A percentile compares a stretch with the other conserved stretches of the same genome.
Conservation (phyloP, 1,140 invertebrate species). For the Bathynomus jamesi region DNA sequence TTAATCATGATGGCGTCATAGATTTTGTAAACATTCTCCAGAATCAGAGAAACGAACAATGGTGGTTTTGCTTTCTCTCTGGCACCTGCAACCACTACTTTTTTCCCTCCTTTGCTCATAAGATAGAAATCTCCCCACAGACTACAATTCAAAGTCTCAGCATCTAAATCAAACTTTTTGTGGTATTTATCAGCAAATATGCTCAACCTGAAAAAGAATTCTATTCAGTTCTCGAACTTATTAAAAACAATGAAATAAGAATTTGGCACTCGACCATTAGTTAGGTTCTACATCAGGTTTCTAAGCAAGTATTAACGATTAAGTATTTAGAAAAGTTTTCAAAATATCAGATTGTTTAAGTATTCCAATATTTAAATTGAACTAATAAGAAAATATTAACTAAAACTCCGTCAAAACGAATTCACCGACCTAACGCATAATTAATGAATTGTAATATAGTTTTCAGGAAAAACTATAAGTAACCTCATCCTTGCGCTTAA, state of each 20-base stretch:
- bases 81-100: slow-evolving; percentile 79
- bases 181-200: slow-evolving; percentile 78
- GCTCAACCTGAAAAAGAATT: slow-evolving; percentile 48
- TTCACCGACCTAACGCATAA: too few species aligned
- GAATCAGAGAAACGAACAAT: slow-evolving; percentile 87
- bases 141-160: slow-evolving; percentile 58
- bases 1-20: not conserved
- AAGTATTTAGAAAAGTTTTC: too few species aligned
- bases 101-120: slow-evolving; percentile 65
- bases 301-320: too few species aligned
- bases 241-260: not conserved
- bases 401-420: too few species aligned
- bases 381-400: too few species aligned
- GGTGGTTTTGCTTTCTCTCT: slow-evolving; percentile 92
- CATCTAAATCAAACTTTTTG: slow-evolving; percentile 21
- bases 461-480: too few species aligned
- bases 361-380: too few species aligned
- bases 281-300: too few species aligned
- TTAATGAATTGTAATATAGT: too few species aligned
- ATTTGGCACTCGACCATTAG: too few species aligned
- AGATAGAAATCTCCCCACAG: slow-evolving; percentile 96
- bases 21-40: slow-evolving; percentile 81
- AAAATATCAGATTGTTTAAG: too few species aligned
- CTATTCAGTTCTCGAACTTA: not conserved
- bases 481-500: too few species aligned